These are phyloP conservation scores for Nanger granti DNA, from an alignment of 2,113 vertebrate species.

Conservation along the genomic window DNA sequence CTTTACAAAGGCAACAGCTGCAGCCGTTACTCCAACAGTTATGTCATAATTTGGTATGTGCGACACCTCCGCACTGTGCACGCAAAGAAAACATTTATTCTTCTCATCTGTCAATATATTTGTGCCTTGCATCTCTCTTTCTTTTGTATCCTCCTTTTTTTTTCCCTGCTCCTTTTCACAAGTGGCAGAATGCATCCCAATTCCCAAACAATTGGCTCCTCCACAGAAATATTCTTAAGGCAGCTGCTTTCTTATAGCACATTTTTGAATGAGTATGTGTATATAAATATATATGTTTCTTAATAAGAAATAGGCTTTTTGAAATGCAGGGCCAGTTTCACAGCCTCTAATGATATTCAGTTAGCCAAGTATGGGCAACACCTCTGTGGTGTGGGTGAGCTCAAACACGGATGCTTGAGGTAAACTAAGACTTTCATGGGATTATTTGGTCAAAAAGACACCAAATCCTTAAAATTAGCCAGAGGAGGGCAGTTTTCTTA, in stretches of 20 bases:
- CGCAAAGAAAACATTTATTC: conserved; percentile 75
- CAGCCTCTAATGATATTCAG: conserved; percentile 54
- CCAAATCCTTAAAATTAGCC: background rate
- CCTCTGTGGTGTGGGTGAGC: background rate
- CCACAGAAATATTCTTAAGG: conserved; percentile 25
- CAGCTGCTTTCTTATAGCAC: conserved; percentile 17
- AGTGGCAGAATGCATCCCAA: conserved; percentile 51
- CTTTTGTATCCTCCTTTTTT: background rate
- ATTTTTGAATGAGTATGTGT: conserved; percentile 37
- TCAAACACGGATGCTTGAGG: conserved; percentile 20
- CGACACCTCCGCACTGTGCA: conserved; percentile 68
- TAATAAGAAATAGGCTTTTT: conserved; percentile 55
- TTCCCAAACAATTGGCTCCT: conserved; percentile 53
- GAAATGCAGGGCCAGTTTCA: conserved; percentile 39
- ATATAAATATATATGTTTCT: conserved; percentile 24
- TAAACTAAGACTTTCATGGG: conserved; percentile 55
- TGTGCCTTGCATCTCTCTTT: conserved; percentile 58
- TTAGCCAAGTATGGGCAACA: conserved; percentile 31
- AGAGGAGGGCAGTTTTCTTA: conserved; percentile 41
- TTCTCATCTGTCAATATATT: conserved; percentile 76
- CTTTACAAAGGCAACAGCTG: conserved; percentile 82
- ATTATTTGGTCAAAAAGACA: conserved; percentile 45
- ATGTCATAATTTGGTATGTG: conserved; percentile 78
- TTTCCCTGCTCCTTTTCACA: conserved; percentile 44
- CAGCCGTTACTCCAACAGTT: conserved; percentile 73